Evolutionary conservation across 2,888 invertebrate species (phyloP).

Genomic region (Holacanthella duospinosa): DNA sequence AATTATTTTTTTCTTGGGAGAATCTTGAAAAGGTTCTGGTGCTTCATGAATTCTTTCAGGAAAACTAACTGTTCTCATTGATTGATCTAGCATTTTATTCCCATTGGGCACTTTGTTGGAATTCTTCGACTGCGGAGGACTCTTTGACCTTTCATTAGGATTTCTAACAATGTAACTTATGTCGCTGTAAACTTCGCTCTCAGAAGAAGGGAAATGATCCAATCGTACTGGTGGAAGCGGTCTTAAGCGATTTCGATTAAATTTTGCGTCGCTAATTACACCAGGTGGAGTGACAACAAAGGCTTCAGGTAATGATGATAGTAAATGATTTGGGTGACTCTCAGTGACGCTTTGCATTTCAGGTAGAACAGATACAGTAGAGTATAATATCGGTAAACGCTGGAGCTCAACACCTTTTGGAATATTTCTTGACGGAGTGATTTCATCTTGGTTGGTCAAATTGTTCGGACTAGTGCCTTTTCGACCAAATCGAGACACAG

Average conservation of each 20-base stretch:
- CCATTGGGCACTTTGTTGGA: not conserved
- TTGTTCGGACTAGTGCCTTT: not conserved
- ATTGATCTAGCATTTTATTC: not conserved
- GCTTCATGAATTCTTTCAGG: not conserved
- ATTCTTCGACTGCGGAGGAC: not conserved
- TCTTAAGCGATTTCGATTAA: not conserved
- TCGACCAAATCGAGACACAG: conserved; percentile 22
- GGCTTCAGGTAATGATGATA: not conserved
- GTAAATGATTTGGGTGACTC: too few species aligned
- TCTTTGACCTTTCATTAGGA: not conserved
- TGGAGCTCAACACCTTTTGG: not conserved
- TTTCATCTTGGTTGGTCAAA: not conserved
- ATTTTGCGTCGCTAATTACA: not conserved
- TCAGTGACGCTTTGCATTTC: too few species aligned
- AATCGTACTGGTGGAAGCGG: conserved; percentile 12
- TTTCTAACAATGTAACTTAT: conserved; percentile 15
- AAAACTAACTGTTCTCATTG: not conserved
- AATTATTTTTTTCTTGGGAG: not conserved
- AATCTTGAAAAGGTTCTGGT: not conserved
- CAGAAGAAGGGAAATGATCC: conserved; percentile 29
- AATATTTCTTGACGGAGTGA: not conserved
- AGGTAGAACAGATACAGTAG: too few species aligned
- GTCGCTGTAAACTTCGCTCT: conserved; percentile 28
- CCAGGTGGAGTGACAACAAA: not conserved
- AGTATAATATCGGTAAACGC: not conserved